A percentile compares a stretch with the other conserved stretches of the same genome.
These are phyloP conservation scores for Acleris sparsana DNA, from an alignment of 2,888 invertebrate species.

Conservation along the genomic window DNA sequence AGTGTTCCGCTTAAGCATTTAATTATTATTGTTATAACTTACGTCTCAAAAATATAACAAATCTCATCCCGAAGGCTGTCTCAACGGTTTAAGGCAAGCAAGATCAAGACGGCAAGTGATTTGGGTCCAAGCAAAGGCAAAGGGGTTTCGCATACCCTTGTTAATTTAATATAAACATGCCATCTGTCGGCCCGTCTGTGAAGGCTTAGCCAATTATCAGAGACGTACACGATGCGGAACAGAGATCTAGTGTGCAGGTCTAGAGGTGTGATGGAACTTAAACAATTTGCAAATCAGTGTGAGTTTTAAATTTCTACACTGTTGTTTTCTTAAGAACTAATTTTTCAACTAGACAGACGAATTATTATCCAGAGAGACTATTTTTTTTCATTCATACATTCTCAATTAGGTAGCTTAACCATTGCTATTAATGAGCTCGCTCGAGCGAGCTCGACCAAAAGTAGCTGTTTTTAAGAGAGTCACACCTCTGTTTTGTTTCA, in stretches of 20 bases:
- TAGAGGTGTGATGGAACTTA: background rate
- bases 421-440: too few species aligned
- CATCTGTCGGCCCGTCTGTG: conserved; percentile 56
- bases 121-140: conserved; percentile 52
- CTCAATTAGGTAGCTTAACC: too few species aligned
- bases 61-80: conserved; percentile 40
- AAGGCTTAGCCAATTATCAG: conserved; percentile 19
- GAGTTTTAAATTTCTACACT: too few species aligned
- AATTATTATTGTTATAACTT: background rate
- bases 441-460: too few species aligned
- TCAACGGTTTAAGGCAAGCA: conserved; percentile 30
- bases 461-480: too few species aligned
- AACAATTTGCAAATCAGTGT: too few species aligned
- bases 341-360: too few species aligned
- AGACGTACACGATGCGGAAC: conserved; percentile 1
- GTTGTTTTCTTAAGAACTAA: too few species aligned
- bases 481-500: too few species aligned
- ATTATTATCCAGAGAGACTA: too few species aligned
- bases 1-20: too few species aligned
- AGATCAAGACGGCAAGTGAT: conserved; percentile 53
- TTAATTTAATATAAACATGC: conserved; percentile 75
- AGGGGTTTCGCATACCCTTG: conserved; percentile 61
- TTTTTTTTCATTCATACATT: too few species aligned
- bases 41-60: conserved; percentile 8
- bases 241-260: background rate